Percentiles rank a stretch among this genome's conserved stretches.
Conservation (phyloP, 2,888 invertebrate genomes). For the Diarsia rubi region DNA sequence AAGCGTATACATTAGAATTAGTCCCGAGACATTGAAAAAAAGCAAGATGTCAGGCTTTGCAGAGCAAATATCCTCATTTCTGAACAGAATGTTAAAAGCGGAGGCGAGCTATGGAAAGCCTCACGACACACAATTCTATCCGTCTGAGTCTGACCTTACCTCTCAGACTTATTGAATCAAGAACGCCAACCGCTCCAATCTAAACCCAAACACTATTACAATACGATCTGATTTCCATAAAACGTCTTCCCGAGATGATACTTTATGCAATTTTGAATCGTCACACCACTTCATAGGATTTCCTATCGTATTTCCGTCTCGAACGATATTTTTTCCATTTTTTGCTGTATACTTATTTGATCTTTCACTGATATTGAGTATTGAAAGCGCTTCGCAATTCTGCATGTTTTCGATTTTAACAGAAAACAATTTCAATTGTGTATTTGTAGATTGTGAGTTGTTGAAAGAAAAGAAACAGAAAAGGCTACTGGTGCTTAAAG, state of each 20-base stretch:
- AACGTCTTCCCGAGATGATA: slow-evolving; percentile 28
- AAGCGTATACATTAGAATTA: slow-evolving; percentile 62
- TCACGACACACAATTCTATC: slow-evolving; percentile 73
- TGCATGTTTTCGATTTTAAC: slow-evolving; percentile 62
- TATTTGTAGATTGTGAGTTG: slow-evolving; percentile 37
- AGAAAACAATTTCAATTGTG: slow-evolving; percentile 61
- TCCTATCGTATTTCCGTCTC: slow-evolving; percentile 60
- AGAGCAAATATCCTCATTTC: slow-evolving; percentile 63
- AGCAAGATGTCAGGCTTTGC: slow-evolving; percentile 56
- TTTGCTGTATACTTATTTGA: slow-evolving; percentile 68
- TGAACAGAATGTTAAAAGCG: slow-evolving; percentile 55
- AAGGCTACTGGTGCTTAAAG: slow-evolving; percentile 2
- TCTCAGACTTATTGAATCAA: slow-evolving; percentile 74
- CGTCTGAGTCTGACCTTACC: slow-evolving; percentile 69
- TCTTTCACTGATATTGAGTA: slow-evolving; percentile 68
- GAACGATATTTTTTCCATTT: slow-evolving; percentile 57
- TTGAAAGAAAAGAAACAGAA: slow-evolving; percentile 24
- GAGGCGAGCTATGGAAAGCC: slow-evolving; percentile 63
- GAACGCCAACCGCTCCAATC: slow-evolving; percentile 60
- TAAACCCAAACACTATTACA: slow-evolving; percentile 65
- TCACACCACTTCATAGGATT: slow-evolving; percentile 61
- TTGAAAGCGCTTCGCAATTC: slow-evolving; percentile 64
- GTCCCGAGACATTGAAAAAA: slow-evolving; percentile 55
- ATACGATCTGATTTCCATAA: slow-evolving; percentile 70
- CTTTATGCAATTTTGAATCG: slow-evolving; percentile 61